phyloP scores from a whole-genome alignment of 2,113 vertebrate species.

The Delphinus delphis region DNA sequence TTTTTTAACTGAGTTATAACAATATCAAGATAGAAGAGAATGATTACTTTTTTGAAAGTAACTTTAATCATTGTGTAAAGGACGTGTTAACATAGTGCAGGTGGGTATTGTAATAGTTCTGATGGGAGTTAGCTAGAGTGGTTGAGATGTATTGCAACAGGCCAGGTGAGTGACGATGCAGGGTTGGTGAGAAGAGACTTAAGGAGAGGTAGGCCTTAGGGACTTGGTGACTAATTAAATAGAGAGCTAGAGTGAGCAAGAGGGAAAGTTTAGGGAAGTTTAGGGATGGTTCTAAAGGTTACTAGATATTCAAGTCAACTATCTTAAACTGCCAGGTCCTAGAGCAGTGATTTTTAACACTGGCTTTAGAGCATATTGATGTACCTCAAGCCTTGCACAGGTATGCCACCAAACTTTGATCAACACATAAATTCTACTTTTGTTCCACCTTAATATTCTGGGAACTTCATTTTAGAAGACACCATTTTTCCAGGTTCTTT shows the following conservation, averaged over 20 bases:
- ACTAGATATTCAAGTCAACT: not conserved
- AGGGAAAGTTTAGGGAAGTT: not conserved
- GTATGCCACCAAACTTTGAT: not conserved
- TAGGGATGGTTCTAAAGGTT: not conserved
- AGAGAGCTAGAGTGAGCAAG: not conserved
- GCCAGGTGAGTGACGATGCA: not conserved
- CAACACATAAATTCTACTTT: slow-evolving; percentile 10
- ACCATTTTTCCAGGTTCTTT: not conserved
- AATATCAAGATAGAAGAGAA: not conserved
- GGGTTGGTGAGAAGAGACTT: not conserved
- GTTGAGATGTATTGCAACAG: not conserved
- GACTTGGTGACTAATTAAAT: not conserved
- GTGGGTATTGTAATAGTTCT: not conserved
- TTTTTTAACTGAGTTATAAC: not conserved
- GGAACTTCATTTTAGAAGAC: slow-evolving; percentile 5
- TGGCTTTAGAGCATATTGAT: not conserved
- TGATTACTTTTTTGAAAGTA: not conserved
- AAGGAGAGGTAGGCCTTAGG: not conserved
- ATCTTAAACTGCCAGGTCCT: not conserved
- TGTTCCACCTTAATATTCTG: not conserved
- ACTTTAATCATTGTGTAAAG: not conserved
- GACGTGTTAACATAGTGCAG: not conserved
- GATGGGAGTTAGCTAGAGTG: not conserved
- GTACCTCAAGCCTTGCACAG: not conserved
- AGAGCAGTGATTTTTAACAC: not conserved